Base-by-base conservation (phyloP, 1,140 invertebrate genomes). In the Euborellia annulipes region DNA sequence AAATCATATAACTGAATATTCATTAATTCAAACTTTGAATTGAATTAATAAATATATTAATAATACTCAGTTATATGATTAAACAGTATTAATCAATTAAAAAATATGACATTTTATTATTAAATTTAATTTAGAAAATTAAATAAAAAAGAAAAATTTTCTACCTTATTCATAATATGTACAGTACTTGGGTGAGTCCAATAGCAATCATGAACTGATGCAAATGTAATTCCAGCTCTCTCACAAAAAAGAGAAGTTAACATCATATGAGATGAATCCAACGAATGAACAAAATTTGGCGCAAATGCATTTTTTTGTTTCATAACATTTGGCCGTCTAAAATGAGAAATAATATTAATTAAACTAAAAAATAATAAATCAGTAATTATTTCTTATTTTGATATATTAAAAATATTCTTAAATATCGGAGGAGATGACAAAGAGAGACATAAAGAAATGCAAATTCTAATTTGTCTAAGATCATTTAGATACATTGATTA, bases 241-340 rank as follows among this genome's bases (percentile, higher is more conserved):
- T 87, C 79, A 58, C 85, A 91, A 62, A 82, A 67, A 43, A 98
- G 67, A 20, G 91, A 84, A 3, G 96, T 99, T 27, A 99, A 68
- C 93, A 98, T 98, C 95, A 99, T 98, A 63, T 99, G 96, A 62
- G 77, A 82, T 19, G 94, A 94, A 66, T 99, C 96, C 59, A 99
- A 68, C 9, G 94, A 98, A 66, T 99, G 96, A 55, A 99, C 87
- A 62, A 92, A 99, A 70, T 99, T 99, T 3, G 96, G 95, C 19
- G 95, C 86, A 70, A 98, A 98, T 14, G 91, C 94, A 71, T 98
- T 98, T 58, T 83, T 93, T 61, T 98, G 92, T 63, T 96, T 96
- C 60, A 84, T 72, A 1, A 76, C 70, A 65, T 94, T 88, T 17
- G 88, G 84, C 55, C 77, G 76, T 43, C 85, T 90, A 56, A 41